phyloP scores from a whole-genome alignment of 1,140 invertebrate species.

The Eueides isabella region DNA sequence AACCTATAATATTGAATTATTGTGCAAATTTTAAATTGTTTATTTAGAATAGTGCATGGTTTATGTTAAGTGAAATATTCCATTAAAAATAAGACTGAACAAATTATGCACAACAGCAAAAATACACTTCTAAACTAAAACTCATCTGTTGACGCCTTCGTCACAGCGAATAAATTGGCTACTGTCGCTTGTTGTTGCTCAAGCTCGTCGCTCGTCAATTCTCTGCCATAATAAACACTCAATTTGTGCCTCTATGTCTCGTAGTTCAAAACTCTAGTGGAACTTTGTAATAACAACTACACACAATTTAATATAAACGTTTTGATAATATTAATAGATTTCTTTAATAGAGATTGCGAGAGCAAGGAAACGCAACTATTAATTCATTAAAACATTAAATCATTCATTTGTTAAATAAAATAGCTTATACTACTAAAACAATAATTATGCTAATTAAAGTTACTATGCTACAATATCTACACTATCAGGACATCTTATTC shows the following conservation, averaged over 20 bases:
- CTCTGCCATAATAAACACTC: conserved; percentile 48
- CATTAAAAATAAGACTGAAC: not conserved
- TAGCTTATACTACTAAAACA: not conserved
- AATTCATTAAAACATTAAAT: no score
- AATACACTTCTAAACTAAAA: conserved; percentile 13
- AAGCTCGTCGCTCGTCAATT: conserved; percentile 46
- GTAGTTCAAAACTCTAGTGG: conserved; percentile 1
- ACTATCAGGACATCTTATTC: conserved; percentile 41
- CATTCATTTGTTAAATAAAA: no score
- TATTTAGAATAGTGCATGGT: no score
- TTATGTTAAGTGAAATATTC: not conserved
- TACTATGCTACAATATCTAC: not conserved
- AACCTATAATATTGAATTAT: no score
- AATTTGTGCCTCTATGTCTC: conserved; percentile 42
- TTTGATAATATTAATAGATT: no score
- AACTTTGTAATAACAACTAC: not conserved
- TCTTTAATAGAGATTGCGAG: no score
- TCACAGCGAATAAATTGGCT: conserved; percentile 46
- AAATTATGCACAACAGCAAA: not conserved
- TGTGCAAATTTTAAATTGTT: no score
- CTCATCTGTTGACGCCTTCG: conserved; percentile 39
- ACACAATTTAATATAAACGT: not conserved
- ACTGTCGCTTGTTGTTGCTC: conserved; percentile 41
- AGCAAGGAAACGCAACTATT: no score
- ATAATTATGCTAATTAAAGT: not conserved